Evolutionary conservation across 2,113 vertebrate species (phyloP).

Genomic region (Psilopsiagon aymara): DNA sequence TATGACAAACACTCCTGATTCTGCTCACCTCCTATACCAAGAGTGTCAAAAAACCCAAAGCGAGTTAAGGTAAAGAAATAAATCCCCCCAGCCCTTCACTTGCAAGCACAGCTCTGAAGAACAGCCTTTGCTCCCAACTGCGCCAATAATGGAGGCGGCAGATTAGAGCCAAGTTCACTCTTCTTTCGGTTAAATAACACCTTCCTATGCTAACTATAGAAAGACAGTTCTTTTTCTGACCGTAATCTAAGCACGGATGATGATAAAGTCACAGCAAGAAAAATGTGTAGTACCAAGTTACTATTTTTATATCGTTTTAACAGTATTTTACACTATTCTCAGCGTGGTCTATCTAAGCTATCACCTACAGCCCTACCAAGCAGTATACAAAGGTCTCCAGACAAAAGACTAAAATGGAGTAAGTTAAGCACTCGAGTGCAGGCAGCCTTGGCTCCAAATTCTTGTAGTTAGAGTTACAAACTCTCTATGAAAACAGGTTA

Average conservation of each 20-base stretch:
- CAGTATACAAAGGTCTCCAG: background rate
- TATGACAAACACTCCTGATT: background rate
- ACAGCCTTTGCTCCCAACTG: background rate
- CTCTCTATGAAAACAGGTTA: background rate
- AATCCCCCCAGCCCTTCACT: background rate
- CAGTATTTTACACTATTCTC: conserved; percentile 11
- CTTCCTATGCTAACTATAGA: background rate
- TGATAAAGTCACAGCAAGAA: conserved; percentile 7
- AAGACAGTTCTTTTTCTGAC: conserved; percentile 15
- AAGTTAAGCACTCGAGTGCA: background rate
- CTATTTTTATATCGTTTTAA: conserved; percentile 12
- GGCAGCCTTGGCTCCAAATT: background rate
- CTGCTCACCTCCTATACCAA: background rate
- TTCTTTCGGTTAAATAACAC: background rate
- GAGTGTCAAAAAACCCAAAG: background rate
- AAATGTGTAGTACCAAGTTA: background rate
- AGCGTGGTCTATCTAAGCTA: background rate
- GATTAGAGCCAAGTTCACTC: background rate
- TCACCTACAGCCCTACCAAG: background rate
- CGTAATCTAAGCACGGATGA: conserved; percentile 4
- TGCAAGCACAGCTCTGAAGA: background rate
- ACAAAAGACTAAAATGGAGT: background rate
- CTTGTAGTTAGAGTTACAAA: background rate
- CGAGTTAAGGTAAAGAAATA: background rate
- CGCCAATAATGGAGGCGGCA: background rate